Evolutionary conservation across 2,113 vertebrate genomes (phyloP).

Genomic region (Cyprinodon brontotheroides): DNA sequence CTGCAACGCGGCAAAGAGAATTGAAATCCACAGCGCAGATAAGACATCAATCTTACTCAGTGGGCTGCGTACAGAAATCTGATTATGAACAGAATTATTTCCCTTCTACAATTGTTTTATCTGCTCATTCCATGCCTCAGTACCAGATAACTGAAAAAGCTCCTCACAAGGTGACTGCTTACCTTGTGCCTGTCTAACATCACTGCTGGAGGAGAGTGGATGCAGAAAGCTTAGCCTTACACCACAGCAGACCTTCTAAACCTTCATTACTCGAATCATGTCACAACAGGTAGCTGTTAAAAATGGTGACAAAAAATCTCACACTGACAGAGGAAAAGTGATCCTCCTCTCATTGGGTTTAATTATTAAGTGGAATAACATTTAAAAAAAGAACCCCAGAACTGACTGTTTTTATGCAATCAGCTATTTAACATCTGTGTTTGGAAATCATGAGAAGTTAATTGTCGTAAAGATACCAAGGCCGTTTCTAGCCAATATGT

Average conservation of each 20-base stretch:
- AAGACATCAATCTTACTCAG: slow-evolving; percentile 82
- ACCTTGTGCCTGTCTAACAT: slow-evolving; percentile 26
- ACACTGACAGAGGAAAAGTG: not conserved
- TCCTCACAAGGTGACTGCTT: slow-evolving; percentile 57
- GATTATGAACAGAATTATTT: slow-evolving; percentile 81
- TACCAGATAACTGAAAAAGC: slow-evolving; percentile 66
- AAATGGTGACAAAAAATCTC: not conserved
- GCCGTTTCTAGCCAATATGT: no score
- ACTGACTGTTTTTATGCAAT: no score
- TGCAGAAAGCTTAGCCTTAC: slow-evolving; percentile 14
- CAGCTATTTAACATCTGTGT: no score
- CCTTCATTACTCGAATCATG: not conserved
- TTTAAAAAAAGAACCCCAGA: no score
- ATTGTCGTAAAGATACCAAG: no score
- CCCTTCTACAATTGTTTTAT: slow-evolving; percentile 83
- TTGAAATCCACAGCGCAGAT: slow-evolving; percentile 78
- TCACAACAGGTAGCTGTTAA: not conserved
- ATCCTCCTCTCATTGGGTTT: no score
- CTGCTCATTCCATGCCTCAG: slow-evolving; percentile 70
- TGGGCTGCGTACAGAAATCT: slow-evolving; percentile 81
- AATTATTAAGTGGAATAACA: no score
- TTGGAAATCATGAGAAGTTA: no score
- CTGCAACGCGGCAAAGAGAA: slow-evolving; percentile 72
- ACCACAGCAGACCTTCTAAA: not conserved
- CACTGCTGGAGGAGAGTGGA: slow-evolving; percentile 22